Evolutionary conservation across 2,113 vertebrate species (phyloP).

Genomic region (Heterochromis multidens): DNA sequence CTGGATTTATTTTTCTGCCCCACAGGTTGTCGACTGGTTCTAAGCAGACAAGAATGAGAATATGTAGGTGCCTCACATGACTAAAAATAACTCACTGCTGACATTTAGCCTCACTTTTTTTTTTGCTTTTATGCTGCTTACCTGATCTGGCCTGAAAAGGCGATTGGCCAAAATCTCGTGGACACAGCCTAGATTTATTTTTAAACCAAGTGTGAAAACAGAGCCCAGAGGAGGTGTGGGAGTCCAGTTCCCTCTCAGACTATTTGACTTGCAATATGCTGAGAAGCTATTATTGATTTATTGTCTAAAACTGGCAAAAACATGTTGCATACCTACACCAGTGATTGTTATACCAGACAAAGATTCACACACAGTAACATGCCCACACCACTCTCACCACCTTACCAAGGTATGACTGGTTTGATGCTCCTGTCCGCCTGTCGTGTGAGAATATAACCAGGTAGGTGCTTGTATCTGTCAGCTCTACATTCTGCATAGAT

Average conservation of each 20-base stretch:
- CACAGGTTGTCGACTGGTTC: background rate
- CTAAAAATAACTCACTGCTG: too few relatives aligned
- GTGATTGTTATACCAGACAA: background rate
- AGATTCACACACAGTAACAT: background rate
- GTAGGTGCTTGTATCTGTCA: slow-evolving; percentile 63
- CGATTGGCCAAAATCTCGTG: background rate
- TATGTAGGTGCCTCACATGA: background rate
- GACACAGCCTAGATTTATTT: background rate
- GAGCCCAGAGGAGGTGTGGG: background rate
- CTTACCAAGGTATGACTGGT: slow-evolving; percentile 57
- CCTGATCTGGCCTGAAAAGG: background rate
- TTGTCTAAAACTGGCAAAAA: accelerated
- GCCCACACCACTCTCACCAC: background rate
- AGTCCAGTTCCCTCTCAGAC: background rate
- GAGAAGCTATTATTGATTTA: background rate
- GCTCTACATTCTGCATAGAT: slow-evolving; percentile 17
- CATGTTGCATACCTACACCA: background rate
- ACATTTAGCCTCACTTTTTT: background rate
- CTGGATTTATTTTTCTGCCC: too few relatives aligned
- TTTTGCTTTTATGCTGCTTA: background rate
- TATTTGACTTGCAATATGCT: background rate
- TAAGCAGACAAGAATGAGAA: background rate
- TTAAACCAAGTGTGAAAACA: background rate
- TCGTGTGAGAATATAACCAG: slow-evolving; percentile 82
- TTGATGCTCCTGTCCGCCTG: slow-evolving; percentile 35